Conservation (phyloP, 2,888 invertebrate species). For the Drosophila neotestacea region DNA sequence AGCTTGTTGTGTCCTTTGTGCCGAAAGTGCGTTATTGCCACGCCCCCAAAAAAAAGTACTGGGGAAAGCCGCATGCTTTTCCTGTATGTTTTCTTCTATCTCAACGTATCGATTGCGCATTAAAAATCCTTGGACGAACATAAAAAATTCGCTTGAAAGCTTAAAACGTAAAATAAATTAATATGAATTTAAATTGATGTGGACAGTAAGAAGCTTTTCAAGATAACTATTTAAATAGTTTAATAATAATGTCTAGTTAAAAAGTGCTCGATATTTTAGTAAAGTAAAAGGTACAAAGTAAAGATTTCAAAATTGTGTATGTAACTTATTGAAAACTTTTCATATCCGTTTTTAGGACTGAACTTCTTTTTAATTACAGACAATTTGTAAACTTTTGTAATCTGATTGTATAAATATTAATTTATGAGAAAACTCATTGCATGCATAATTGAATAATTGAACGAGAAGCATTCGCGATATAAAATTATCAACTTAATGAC, state of each 20-base stretch:
- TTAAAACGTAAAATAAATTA: slow-evolving; percentile 4
- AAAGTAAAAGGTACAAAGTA: background rate
- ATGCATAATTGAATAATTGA: background rate
- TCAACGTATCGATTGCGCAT: slow-evolving; percentile 65
- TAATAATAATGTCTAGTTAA: background rate
- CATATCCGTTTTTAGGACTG: slow-evolving; percentile 81
- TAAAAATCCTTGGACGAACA: slow-evolving; percentile 53
- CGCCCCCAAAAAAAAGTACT: slow-evolving; percentile 26
- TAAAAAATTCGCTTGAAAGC: too few relatives aligned
- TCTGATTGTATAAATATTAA: slow-evolving; percentile 28
- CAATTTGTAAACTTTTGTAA: slow-evolving; percentile 38
- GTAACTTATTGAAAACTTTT: slow-evolving; percentile 50
- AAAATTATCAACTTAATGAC: background rate
- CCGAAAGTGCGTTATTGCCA: slow-evolving; percentile 8
- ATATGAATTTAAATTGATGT: background rate
- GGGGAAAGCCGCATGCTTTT: slow-evolving; percentile 1
- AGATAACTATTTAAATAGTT: background rate
- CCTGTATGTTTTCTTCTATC: slow-evolving; percentile 3
- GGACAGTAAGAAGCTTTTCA: too few relatives aligned
- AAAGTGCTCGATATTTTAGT: background rate
- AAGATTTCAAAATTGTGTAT: slow-evolving; percentile 8
- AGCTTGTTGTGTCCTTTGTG: slow-evolving; percentile 16
- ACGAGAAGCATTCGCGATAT: background rate
- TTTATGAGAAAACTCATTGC: slow-evolving; percentile 11
- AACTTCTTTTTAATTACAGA: slow-evolving; percentile 52